Base-by-base conservation (phyloP, 1,140 invertebrate genomes). In the Diploscapter pachys region DNA sequence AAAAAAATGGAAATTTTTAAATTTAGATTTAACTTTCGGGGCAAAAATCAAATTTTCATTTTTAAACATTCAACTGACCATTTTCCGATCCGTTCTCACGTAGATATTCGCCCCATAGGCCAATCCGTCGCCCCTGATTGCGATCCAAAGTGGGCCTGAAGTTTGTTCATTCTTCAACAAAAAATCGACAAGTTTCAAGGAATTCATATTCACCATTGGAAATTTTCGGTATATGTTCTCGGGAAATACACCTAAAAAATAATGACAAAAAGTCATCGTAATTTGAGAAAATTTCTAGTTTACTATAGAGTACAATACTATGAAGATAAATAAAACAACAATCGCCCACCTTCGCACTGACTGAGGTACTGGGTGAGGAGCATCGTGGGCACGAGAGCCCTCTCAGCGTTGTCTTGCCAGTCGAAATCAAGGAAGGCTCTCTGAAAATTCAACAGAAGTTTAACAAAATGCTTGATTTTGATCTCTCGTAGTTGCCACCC, bases 361-460 rank as follows among this genome's bases (percentile, higher is more conserved):
- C 90, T 91, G 61, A 95, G 89, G 87, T 95, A 95, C 85, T 94
- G 91, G 63, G 94, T 87, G 72, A 92, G 91, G 50, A 94, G 90
- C 68, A 91, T 86, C 11, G 95, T 86, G 57, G 92, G 89, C 3
- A 93, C 90, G 13, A 92, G 85, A 86, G 92, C 91, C 2, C 88
- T 87, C 85, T 87, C 48, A 88, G 84, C 31, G 31, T 31, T 31
- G 31, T 91, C 87, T 48, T 88, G 84, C 81, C 89, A 90, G 61
- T 91, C 89, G 0, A 85, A 88, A 49, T 73, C 73, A 8, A 83
- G 65, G 65, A 72, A 64, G 5, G 76, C 54, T 48, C 89, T 87
- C 84, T 31, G 31, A 31, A 31, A 31, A 31, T 31, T 31, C 31
- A 31, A 31, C 31, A 31, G 31, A 31, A 31, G 31, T 31, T 31